Evolutionary conservation across 2,113 vertebrate species (phyloP), one percentile per base, ranked within the genome.

Genomic region (Serilophus lunatus): DNA sequence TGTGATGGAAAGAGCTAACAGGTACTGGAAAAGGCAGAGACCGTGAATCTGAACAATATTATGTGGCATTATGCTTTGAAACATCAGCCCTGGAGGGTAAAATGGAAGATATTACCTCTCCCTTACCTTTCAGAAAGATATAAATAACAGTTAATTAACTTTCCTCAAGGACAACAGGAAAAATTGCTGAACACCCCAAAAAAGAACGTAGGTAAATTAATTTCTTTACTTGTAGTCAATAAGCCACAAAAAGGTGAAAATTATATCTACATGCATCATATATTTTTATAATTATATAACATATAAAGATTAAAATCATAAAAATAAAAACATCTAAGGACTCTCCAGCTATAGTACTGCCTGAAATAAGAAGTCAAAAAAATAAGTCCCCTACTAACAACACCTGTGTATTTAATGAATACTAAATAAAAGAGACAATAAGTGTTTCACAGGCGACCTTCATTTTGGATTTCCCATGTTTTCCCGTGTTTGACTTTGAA

Each of bases 61-160:
- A 45, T 50, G n/a, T n/a, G 35, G 15, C 16, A 29, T 54, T 36
- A 57, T 59, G 23, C 7, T 70, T 77, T 82, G 40, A 90, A 64
- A 88, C 10, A 57, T 3, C 18, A 44, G 13, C 19, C 42, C 16
- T 65, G 20, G 10, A 66, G 59, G 29, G 38, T 23, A 92, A 93
- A 92, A 66, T 31, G 59, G 36, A 51, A 95, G 35, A 13, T 82
- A 86, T 74, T 1, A 6, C 23, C 33, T 92, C 35, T 70, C n/a
- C 14, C 13, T 80, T 77, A 61, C 29, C 18, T 74, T 69, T 70
- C 20, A 8, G 17, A 65, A 86, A 70, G 51, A 74, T 78, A 88
- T 88, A 81, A 97, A 86, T 88, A 80, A 49, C 50, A 92, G 33
- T 86, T 92, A 94, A 92, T 90, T 95, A 94, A 81, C 42, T 81